A percentile compares a stretch with the other conserved stretches of the same genome.
Evolutionary conservation across 2,113 vertebrate species (phyloP).

Genomic region (Serilophus lunatus): DNA sequence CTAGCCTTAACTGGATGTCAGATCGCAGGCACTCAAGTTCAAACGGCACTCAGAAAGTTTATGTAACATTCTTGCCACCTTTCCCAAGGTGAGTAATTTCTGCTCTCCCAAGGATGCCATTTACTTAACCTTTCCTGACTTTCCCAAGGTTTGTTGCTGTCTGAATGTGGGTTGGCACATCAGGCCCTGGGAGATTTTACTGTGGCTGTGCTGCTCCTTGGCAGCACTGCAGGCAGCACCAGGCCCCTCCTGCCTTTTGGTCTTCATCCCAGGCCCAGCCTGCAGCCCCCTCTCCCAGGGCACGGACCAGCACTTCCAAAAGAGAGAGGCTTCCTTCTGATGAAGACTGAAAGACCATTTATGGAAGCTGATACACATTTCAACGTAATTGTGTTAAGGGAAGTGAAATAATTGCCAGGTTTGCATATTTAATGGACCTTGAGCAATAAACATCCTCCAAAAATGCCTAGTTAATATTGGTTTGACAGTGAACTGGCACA

Average conservation of each 20-base stretch:
- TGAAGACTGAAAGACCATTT: not conserved
- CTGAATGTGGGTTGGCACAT: not conserved
- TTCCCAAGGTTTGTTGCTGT: not conserved
- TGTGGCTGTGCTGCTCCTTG: not conserved
- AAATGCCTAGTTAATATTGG: slow-evolving; percentile 58
- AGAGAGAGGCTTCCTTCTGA: not conserved
- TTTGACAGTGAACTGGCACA: slow-evolving; percentile 63
- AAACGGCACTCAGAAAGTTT: not conserved
- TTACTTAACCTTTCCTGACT: not conserved
- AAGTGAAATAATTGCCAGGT: slow-evolving; percentile 47
- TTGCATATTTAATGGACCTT: slow-evolving; percentile 66
- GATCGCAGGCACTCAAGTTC: not conserved
- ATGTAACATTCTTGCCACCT: not conserved
- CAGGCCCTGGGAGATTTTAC: not conserved
- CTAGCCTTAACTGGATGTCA: not conserved
- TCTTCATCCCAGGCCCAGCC: not conserved
- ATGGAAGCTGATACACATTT: slow-evolving; percentile 17
- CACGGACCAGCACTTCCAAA: not conserved
- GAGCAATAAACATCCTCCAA: slow-evolving; percentile 52
- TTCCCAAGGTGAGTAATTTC: not conserved
- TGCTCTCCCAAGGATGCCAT: not conserved
- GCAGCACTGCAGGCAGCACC: not conserved
- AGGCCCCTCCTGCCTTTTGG: not conserved
- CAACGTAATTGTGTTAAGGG: slow-evolving; percentile 27
- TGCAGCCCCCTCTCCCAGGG: not conserved